Conservation (phyloP, 2,113 vertebrate genomes). For the Ceyx cyanopectus region DNA sequence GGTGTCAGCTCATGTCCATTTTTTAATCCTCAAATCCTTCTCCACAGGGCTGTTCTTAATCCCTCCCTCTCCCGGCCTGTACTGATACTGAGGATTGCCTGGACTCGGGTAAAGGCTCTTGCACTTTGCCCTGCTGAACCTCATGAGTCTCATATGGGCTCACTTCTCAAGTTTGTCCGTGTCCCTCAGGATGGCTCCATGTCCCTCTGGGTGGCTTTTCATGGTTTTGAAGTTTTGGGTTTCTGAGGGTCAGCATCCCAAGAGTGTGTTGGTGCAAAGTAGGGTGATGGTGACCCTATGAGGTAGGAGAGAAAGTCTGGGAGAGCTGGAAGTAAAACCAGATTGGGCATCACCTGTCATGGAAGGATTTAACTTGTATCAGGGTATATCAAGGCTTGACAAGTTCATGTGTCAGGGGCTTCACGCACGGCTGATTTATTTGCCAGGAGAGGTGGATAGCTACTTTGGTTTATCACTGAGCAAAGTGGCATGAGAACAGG, state of each 20-base stretch:
- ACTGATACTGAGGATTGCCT: no score
- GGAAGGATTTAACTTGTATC: background rate
- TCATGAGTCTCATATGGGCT: no score
- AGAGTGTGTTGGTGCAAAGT: background rate
- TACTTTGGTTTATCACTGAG: background rate
- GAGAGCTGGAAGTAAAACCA: background rate
- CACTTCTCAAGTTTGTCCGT: no score
- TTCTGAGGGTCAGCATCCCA: background rate
- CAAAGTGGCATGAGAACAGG: constrained; percentile 21
- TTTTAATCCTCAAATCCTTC: no score
- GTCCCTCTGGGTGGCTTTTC: background rate
- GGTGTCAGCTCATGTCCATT: no score
- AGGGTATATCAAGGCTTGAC: constrained; percentile 5
- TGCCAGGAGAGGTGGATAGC: constrained; percentile 41
- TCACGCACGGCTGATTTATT: constrained; percentile 28
- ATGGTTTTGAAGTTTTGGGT: background rate
- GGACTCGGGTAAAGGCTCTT: no score
- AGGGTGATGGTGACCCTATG: background rate
- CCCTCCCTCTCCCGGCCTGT: no score
- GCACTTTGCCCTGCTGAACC: no score
- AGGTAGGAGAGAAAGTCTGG: background rate
- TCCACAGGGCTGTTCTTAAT: no score
- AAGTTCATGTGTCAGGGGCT: constrained; percentile 36
- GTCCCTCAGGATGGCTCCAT: no score
- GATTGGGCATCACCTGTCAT: constrained; percentile 2